phyloP scores from a whole-genome alignment of 2,888 invertebrate species.

The Molanna angustata region DNA sequence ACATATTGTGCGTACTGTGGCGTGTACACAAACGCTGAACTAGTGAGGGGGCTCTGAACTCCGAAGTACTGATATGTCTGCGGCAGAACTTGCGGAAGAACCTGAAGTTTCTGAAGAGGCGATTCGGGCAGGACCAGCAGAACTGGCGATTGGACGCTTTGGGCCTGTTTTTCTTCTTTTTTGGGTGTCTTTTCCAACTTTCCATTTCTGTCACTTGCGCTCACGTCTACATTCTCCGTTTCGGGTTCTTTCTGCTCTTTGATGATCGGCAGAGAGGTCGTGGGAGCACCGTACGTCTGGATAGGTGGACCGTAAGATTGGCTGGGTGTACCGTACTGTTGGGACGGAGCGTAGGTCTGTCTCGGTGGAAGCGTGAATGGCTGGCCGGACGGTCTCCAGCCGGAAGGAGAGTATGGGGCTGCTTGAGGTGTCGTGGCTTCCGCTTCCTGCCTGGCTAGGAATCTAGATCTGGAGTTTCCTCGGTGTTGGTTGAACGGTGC shows the following conservation, averaged over 20 bases:
- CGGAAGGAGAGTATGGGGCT: constrained; percentile 41
- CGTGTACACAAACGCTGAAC: constrained; percentile 16
- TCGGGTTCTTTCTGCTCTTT: constrained; percentile 21
- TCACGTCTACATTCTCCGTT: constrained; percentile 15
- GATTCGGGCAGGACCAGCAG: constrained; percentile 6
- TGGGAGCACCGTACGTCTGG: too few relatives aligned
- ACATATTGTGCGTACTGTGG: constrained; percentile 24
- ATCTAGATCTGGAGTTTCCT: constrained; percentile 8
- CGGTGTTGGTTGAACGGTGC: constrained; percentile 1
- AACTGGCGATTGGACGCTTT: background rate
- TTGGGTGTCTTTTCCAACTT: constrained; percentile 9
- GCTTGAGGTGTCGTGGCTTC: constrained; percentile 8
- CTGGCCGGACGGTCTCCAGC: constrained; percentile 48
- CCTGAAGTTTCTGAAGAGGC: background rate
- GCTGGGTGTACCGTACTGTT: constrained; percentile 37
- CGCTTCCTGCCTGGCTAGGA: constrained; percentile 24
- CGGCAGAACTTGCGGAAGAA: background rate
- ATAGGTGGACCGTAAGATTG: constrained; percentile 37
- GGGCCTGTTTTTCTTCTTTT: constrained; percentile 15
- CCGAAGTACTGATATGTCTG: constrained; percentile 19
- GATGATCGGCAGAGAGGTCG: background rate
- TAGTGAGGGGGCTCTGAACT: constrained; percentile 12
- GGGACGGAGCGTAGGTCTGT: constrained; percentile 36
- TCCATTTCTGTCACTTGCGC: constrained; percentile 12
- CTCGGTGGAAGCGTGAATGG: constrained; percentile 46